phyloP scores from a whole-genome alignment of 2,113 vertebrate species.

The Dasyurus viverrinus region DNA sequence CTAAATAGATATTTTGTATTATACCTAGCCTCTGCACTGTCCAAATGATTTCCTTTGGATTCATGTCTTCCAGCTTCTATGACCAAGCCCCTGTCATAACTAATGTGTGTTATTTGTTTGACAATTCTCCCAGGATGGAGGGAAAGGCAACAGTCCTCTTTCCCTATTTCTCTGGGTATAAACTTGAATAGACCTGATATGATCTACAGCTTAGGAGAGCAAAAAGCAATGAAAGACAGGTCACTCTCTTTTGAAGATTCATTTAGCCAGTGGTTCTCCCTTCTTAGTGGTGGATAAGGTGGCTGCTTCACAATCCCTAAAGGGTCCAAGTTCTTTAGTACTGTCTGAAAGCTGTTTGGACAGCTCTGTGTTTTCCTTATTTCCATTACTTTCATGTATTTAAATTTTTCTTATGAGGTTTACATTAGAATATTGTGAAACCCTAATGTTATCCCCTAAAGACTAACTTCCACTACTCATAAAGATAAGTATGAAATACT shows the following conservation, averaged over 20 bases:
- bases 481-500: constrained; percentile 65
- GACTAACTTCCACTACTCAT: constrained; percentile 26
- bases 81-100: too few species aligned
- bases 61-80: background rate
- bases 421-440: constrained; percentile 64
- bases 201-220: background rate
- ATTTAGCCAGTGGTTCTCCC: background rate
- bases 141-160: background rate
- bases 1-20: background rate
- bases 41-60: background rate
- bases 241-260: background rate
- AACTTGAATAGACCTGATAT: background rate
- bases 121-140: background rate
- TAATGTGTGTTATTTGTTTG: background rate
- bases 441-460: constrained; percentile 49
- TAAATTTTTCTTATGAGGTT: constrained; percentile 40
- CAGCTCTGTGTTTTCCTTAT: background rate
- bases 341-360: background rate
- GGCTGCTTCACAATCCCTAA: background rate
- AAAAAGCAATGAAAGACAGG: background rate
- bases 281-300: background rate
- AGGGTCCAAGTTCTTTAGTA: background rate
- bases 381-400: constrained; percentile 14
- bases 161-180: background rate
- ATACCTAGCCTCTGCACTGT: background rate